Percentiles rank a stretch among this genome's conserved stretches.
These are phyloP conservation scores for Rhizomys pruinosus DNA, from an alignment of 2,113 vertebrate species.

Conservation along the genomic window DNA sequence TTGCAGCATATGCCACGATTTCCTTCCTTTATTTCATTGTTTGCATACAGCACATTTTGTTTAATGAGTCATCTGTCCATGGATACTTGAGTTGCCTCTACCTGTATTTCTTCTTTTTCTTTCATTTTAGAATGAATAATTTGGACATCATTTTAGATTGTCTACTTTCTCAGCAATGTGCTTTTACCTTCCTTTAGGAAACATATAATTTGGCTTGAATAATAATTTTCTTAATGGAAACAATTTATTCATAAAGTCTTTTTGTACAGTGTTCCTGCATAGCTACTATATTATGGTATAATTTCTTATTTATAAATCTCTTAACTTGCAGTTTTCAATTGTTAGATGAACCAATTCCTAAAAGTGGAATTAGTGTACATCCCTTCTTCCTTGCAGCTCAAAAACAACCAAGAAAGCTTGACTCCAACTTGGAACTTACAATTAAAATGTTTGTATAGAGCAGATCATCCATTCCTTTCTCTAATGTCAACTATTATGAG, in stretches of 20 bases:
- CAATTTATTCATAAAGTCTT: slow-evolving; percentile 44
- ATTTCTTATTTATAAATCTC: slow-evolving; percentile 35
- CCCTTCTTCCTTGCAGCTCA: not conserved
- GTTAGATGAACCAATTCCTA: slow-evolving; percentile 21
- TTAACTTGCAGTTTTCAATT: slow-evolving; percentile 45
- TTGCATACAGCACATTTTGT: not conserved
- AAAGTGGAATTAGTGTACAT: slow-evolving; percentile 32
- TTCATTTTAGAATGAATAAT: slow-evolving; percentile 43
- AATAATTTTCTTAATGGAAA: slow-evolving; percentile 40
- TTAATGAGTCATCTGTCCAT: not conserved
- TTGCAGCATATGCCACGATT: not conserved
- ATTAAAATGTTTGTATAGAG: slow-evolving; percentile 9
- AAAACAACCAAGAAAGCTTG: slow-evolving; percentile 19
- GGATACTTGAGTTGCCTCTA: not conserved
- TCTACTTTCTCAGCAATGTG: not conserved
- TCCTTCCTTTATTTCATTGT: slow-evolving; percentile 5
- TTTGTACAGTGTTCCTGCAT: not conserved
- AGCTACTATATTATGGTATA: not conserved
- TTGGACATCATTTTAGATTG: not conserved
- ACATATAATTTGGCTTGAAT: slow-evolving; percentile 55
- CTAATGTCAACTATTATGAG: not conserved
- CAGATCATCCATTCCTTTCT: not conserved
- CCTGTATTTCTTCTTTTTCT: not conserved
- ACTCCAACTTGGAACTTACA: slow-evolving; percentile 25
- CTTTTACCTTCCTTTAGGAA: slow-evolving; percentile 28